Evolutionary conservation across 2,888 invertebrate genomes (phyloP).

Genomic region (Neuroscelio doddi): DNA sequence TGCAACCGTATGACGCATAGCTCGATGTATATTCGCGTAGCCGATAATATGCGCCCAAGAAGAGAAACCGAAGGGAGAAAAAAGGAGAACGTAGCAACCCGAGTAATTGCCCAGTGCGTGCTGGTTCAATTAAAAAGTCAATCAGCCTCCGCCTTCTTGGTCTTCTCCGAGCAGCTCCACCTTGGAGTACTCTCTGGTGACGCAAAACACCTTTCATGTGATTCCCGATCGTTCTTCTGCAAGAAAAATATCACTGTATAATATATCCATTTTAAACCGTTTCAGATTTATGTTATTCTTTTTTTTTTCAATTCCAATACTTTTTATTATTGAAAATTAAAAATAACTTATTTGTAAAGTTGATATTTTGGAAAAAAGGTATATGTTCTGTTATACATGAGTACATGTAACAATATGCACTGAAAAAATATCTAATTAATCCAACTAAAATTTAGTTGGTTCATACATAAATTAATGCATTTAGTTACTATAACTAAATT

Average conservation of each 20-base stretch:
- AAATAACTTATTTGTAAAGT: too few relatives aligned
- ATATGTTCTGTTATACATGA: too few relatives aligned
- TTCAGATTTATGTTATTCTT: too few relatives aligned
- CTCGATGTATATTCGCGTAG: not conserved
- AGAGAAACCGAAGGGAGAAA: conserved; percentile 24
- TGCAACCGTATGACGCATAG: not conserved
- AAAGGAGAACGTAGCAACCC: conserved; percentile 43
- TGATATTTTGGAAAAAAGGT: too few relatives aligned
- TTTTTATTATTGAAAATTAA: too few relatives aligned
- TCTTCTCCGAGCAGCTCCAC: conserved; percentile 6
- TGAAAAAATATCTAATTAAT: too few relatives aligned
- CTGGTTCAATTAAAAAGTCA: conserved; percentile 71
- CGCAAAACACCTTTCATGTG: conserved; percentile 39
- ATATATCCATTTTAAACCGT: too few relatives aligned
- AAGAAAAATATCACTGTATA: conserved; percentile 8
- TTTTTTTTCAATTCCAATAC: conserved; percentile 2
- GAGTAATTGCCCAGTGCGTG: conserved; percentile 63
- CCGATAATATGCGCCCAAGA: conserved; percentile 11
- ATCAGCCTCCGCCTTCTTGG: conserved; percentile 56
- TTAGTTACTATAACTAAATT: too few relatives aligned
- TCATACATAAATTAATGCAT: too few relatives aligned
- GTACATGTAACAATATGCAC: too few relatives aligned
- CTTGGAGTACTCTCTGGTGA: conserved; percentile 18
- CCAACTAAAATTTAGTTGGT: too few relatives aligned
- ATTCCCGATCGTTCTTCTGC: conserved; percentile 23